phyloP scores from a whole-genome alignment of 1,140 invertebrate species.

The Dendrolimus kikuchii region DNA sequence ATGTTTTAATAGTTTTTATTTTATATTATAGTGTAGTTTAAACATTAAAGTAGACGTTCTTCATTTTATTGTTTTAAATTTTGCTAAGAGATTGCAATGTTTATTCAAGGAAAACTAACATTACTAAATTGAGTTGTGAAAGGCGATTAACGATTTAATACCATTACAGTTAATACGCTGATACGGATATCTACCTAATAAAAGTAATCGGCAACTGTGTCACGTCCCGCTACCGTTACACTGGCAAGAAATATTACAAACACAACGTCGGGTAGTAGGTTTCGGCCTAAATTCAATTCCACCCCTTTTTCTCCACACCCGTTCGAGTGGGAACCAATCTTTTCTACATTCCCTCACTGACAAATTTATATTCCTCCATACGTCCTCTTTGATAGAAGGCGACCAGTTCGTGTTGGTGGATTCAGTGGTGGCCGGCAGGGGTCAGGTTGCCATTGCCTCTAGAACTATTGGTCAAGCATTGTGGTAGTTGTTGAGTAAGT shows the following conservation, averaged over 20 bases:
- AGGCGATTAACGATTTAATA: not conserved
- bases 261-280: conserved; percentile 40
- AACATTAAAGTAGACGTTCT: no score
- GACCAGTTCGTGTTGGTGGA: no score
- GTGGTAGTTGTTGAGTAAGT: conserved; percentile 49
- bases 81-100: no score
- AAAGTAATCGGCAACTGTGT: conserved; percentile 32
- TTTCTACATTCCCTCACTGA: conserved; percentile 64
- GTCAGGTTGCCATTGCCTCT: no score
- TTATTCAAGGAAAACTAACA: no score
- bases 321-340: conserved; percentile 56
- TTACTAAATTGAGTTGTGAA: no score
- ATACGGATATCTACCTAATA: conserved; percentile 14
- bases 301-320: conserved; percentile 44
- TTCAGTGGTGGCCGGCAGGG: no score
- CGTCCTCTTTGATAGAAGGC: conserved; percentile 32
- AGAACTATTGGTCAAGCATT: not conserved
- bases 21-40: no score
- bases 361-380: conserved; percentile 63
- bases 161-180: conserved; percentile 4
- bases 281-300: conserved; percentile 62
- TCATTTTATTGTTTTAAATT: no score
- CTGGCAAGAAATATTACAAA: conserved; percentile 47
- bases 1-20: no score
- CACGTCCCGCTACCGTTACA: conserved; percentile 29